Percentiles rank a stretch among this genome's conserved stretches.
phyloP scores from a whole-genome alignment of 2,888 invertebrate genomes.

The Patella ulyssiponensis region DNA sequence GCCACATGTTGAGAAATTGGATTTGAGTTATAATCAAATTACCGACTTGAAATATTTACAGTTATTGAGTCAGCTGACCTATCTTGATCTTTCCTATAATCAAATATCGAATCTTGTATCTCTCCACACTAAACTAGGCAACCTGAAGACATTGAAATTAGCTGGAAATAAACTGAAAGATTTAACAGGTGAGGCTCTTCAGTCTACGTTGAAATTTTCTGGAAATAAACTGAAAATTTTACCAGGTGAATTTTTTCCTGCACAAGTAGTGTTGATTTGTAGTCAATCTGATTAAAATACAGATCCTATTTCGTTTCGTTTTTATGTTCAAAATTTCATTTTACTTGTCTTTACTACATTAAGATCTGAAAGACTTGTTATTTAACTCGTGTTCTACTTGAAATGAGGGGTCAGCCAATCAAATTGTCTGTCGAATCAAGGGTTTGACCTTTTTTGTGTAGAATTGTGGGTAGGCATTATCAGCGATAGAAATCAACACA shows the following conservation, averaged over 20 bases:
- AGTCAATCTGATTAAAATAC: no score
- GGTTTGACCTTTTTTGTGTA: no score
- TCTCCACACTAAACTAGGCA: conserved; percentile 89
- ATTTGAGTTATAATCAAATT: conserved; percentile 85
- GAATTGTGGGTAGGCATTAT: no score
- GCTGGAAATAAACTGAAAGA: conserved; percentile 84
- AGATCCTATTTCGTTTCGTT: no score
- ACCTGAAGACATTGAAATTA: conserved; percentile 87
- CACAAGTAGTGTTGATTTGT: no score
- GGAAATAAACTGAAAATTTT: conserved; percentile 82
- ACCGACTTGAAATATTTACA: conserved; percentile 83
- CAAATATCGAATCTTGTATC: conserved; percentile 78
- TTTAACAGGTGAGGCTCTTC: conserved; percentile 59
- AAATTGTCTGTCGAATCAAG: no score
- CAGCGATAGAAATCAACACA: no score
- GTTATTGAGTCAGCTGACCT: conserved; percentile 82
- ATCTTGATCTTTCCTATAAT: conserved; percentile 87
- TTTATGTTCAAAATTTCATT: no score
- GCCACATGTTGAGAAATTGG: conserved; percentile 77
- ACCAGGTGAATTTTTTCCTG: conserved; percentile 54
- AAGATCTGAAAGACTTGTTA: no score
- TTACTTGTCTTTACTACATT: no score
- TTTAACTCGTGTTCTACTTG: no score
- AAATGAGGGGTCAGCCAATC: no score
- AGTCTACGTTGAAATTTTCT: conserved; percentile 80